Evolutionary conservation across 2,797 vertebrate genomes (phyloP).

Genomic region (Malurus splendens): DNA sequence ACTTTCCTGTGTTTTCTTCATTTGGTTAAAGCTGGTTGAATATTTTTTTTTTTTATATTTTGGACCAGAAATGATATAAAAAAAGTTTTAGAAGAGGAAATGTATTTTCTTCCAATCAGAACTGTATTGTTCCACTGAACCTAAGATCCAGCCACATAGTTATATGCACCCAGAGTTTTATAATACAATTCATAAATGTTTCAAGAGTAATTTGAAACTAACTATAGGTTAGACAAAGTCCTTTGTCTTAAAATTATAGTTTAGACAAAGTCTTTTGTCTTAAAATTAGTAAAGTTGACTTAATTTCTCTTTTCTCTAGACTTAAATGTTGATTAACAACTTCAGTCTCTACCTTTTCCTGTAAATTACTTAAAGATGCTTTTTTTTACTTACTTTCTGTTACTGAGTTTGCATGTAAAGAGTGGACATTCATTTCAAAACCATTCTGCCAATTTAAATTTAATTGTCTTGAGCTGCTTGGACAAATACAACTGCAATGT

Average conservation of each 20-base stretch:
- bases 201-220: neutral
- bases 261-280: neutral
- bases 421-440: neutral
- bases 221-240: neutral
- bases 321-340: neutral
- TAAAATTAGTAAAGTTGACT: neutral
- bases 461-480: rapidly evolving
- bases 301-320: neutral
- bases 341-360: neutral
- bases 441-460: neutral
- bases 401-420: neutral
- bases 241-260: neutral
- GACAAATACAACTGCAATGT: neutral
- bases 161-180: neutral
- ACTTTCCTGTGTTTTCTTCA: slow-evolving; percentile 42
- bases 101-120: slow-evolving; percentile 36
- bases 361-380: neutral
- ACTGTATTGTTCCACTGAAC: slow-evolving; percentile 22
- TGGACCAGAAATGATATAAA: slow-evolving; percentile 24
- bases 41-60: slow-evolving; percentile 33
- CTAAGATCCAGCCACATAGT: neutral
- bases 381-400: neutral
- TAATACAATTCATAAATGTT: neutral
- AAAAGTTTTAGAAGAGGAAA: slow-evolving; percentile 42
- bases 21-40: slow-evolving; percentile 28